Base-by-base conservation (phyloP, 2,888 invertebrate species). In the Baccha elongata region DNA sequence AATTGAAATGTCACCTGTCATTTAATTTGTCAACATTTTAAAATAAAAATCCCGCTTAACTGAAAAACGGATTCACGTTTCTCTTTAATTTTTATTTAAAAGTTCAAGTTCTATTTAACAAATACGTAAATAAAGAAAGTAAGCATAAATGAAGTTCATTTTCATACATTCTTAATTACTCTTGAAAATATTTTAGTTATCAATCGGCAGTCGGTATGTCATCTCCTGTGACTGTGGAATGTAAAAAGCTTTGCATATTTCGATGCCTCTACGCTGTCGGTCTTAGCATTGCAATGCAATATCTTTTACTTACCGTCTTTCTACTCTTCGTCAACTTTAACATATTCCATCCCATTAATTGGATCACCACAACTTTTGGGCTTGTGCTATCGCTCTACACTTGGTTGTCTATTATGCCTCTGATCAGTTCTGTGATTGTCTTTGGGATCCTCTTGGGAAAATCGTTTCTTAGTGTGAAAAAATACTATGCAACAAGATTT, bases 401-500 rank as follows among this genome's bases (percentile, higher is more conserved):
- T 89, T 93, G 94, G 91, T 88, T 94, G 0, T 94, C 93, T 85
- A 92, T 94, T 50, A 89, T 94, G 23, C 92, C 95, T 0, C 92
- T 96, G 15, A 91, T 92, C 10, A 88, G 92, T 23, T 92, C 94
- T 1, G 93, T 95, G 8, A 93, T 94, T 78, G 91, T 94, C 5
- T 95, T 95, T 90, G 94, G 95, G n/a, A 91, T 95, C 42, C 92
- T 94, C 35, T 93, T 94, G 87, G 94, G 94, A 50, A 94, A 94
- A 87, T 94, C 93, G 85, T 94, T 95, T 86, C 91, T 95, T 21
- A 91, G 92, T 17, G 92, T 93, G 55, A 90, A 92, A 37, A 91
- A 92, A 0, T 95, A 94, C 86, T 92, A 93, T 81, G 92, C 93
- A 40, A 95, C 94, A 11, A 92, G 96, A 86, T 95, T 95, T 86